Evolutionary conservation across 1,140 invertebrate species (phyloP).

Genomic region (Papilio glaucus): DNA sequence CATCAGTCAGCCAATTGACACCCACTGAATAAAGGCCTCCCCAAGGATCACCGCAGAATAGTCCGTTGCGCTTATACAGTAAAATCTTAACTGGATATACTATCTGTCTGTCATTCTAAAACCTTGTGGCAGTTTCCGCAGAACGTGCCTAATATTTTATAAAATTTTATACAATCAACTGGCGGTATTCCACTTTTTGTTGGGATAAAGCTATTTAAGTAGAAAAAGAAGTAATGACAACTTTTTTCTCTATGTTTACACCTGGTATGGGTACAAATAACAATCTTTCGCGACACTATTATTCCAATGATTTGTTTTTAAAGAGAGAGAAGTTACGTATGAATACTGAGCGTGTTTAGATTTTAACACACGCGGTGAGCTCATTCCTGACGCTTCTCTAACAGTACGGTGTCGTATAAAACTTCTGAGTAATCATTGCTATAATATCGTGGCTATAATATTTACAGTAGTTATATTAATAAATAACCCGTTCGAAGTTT

Average conservation of each 20-base stretch:
- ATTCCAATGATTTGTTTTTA: conserved; percentile 10
- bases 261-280: neutral
- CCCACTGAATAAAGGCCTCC: neutral
- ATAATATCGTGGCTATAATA: conserved; percentile 15
- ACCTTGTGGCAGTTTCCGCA: too few species aligned
- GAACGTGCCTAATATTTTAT: too few species aligned
- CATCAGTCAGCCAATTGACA: neutral
- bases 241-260: neutral
- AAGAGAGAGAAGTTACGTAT: neutral
- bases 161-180: neutral
- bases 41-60: too few species aligned
- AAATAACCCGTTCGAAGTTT: neutral
- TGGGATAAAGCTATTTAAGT: neutral
- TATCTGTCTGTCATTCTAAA: too few species aligned
- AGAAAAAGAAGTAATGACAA: neutral
- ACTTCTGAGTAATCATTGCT: neutral
- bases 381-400: neutral
- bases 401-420: neutral
- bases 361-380: conserved; percentile 12
- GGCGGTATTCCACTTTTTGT: neutral
- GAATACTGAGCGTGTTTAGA: conserved; percentile 7
- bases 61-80: too few species aligned
- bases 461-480: conserved; percentile 6
- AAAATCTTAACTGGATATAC: too few species aligned
- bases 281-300: conserved; percentile 7